Evolutionary conservation across 2,113 vertebrate species (phyloP).

Genomic region (Bagarius yarrelli): DNA sequence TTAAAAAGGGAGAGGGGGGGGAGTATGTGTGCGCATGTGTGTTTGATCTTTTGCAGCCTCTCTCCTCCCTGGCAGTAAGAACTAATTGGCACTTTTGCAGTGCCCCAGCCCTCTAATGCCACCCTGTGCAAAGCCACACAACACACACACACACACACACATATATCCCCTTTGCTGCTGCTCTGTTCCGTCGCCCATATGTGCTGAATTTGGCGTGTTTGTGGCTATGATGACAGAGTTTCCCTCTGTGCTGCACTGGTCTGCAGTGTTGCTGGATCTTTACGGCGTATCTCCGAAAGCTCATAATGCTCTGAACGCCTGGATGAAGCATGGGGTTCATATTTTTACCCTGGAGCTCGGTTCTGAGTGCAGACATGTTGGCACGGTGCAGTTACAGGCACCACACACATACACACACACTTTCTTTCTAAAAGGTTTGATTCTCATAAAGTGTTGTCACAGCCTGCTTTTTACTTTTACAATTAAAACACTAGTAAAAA

Average conservation of each 20-base stretch:
- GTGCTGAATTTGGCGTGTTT: constrained; percentile 68
- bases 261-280: constrained; percentile 69
- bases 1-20: neutral
- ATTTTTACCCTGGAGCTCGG: neutral
- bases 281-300: constrained; percentile 64
- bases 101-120: constrained; percentile 62
- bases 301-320: constrained; percentile 59
- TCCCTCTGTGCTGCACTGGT: constrained; percentile 61
- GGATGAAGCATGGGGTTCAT: constrained; percentile 60
- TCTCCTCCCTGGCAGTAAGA: constrained; percentile 53
- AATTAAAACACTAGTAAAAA: neutral
- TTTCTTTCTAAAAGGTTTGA: too few species aligned
- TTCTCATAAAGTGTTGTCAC: neutral
- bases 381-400: constrained; percentile 8
- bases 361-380: constrained; percentile 55
- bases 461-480: neutral
- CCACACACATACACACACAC: neutral
- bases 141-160: constrained; percentile 47
- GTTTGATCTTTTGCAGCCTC: constrained; percentile 57
- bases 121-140: constrained; percentile 64
- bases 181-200: constrained; percentile 69
- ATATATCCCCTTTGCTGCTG: constrained; percentile 60
- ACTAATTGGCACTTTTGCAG: constrained; percentile 63
- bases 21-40: constrained; percentile 28
- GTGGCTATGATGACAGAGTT: constrained; percentile 74